Base-by-base conservation (phyloP, 2,113 vertebrate genomes). In the Elaphurus davidianus region DNA sequence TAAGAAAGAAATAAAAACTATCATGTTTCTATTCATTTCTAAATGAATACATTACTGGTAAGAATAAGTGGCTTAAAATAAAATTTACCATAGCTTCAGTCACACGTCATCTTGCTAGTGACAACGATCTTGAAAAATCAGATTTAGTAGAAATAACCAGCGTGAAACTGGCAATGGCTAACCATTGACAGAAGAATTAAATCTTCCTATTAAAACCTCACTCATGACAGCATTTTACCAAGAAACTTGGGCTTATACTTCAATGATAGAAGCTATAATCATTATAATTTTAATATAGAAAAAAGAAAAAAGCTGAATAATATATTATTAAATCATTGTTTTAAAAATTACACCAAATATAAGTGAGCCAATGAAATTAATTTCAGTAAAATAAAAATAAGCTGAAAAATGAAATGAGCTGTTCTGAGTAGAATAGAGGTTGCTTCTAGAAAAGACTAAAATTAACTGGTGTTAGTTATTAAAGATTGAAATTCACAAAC, bases 1-100 rank as follows among this genome's bases (percentile, higher is more conserved):
- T 62, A 90, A 81, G 14, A 97, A 84, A 96, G 59, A 89, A 94
- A 97, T 76, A 55, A 96, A 96, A 94, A 62, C 60, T 36, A 92
- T 17, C 59, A 78, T 9, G 11, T 71, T 91, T 91, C 91, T 81
- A 57, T 71, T 95, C n/a, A n/a, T 76, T 47, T 78, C 40, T 62
- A 91, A 93, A 57, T 84, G 47, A 95, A 97, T 88, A 30, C 7
- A 94, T 74, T 64, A 91, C 6, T 82, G 27, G 6, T 81, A 87
- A 95, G 30, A 86, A 91, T 67, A 84, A 90, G 23, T 91, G 88
- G 50, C 30, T 79, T 47, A 88, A 90, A 96, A 94, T 30, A 92
- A 94, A 96, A 81, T 71, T 84, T 57, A 91, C 3, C 78, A 87
- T 19, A 40, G 25, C 55, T 62, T 47, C 90, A 95, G 55, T 13